Evolutionary conservation across 2,113 vertebrate genomes (phyloP).

Genomic region (Calonectris borealis): DNA sequence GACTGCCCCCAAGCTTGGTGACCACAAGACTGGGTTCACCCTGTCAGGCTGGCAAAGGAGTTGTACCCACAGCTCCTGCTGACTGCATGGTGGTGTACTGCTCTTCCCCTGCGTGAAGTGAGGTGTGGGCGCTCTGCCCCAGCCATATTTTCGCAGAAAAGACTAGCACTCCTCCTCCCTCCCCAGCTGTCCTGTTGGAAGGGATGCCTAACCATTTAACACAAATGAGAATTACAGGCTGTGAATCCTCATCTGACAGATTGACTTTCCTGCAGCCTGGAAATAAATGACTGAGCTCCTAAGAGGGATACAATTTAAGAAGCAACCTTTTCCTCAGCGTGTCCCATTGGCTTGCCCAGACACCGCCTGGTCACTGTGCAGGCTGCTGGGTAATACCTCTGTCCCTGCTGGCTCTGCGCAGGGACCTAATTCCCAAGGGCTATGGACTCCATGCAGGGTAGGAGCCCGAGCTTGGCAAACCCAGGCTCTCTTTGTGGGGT

Average conservation of each 20-base stretch:
- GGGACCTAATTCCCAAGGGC: neutral
- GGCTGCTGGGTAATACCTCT: neutral
- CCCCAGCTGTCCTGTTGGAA: slow-evolving; percentile 53
- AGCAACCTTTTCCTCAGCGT: neutral
- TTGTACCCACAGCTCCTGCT: neutral
- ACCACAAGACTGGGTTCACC: neutral
- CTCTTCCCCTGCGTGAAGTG: neutral
- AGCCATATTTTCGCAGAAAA: slow-evolving; percentile 1
- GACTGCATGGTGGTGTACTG: neutral
- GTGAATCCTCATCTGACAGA: slow-evolving; percentile 37
- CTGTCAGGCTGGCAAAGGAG: neutral
- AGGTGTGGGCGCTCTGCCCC: neutral
- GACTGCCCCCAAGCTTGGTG: neutral
- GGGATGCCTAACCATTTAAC: neutral
- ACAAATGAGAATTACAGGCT: neutral
- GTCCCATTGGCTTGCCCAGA: neutral
- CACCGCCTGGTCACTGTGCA: neutral
- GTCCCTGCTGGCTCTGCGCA: accelerated
- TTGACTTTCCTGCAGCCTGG: slow-evolving; percentile 11
- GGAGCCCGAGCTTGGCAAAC: neutral
- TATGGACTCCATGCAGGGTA: neutral
- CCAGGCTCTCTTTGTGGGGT: neutral
- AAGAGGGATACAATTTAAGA: neutral
- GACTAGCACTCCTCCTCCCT: slow-evolving; percentile 45
- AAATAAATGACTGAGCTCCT: slow-evolving; percentile 14